Evolutionary conservation across 2,113 vertebrate genomes (phyloP).

Genomic region (Ophthalmolycus amberensis): DNA sequence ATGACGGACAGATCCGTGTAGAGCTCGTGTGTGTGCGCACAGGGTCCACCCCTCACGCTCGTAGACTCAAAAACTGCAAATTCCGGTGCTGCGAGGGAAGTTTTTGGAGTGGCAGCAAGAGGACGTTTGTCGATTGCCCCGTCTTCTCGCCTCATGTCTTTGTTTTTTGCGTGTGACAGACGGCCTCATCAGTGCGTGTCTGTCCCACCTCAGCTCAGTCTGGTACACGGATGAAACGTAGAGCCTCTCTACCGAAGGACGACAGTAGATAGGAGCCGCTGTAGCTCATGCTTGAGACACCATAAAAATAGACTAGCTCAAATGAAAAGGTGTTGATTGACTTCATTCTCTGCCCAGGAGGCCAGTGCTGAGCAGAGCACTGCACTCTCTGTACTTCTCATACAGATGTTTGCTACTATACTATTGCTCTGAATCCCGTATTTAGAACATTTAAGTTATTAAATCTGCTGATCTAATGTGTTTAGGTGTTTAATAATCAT

Average conservation of each 20-base stretch:
- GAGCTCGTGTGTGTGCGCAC: not conserved
- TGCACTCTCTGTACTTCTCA: too few species aligned
- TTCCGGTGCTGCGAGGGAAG: not conserved
- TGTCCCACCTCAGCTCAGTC: not conserved
- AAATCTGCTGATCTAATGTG: constrained; percentile 15
- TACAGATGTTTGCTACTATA: not conserved
- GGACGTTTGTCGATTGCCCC: not conserved
- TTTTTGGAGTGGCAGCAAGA: not conserved
- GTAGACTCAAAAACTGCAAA: not conserved
- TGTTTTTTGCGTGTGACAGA: not conserved
- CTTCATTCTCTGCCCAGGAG: too few species aligned
- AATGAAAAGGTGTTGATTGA: not conserved
- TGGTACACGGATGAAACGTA: not conserved
- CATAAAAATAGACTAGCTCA: not conserved
- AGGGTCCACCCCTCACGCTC: not conserved
- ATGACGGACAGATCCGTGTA: constrained; percentile 18
- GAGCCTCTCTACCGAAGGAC: too few species aligned
- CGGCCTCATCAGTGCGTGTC: not conserved
- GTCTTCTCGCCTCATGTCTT: not conserved
- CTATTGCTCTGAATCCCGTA: not conserved
- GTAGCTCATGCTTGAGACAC: not conserved
- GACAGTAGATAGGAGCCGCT: not conserved
- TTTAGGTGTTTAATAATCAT: not conserved
- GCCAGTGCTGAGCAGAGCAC: too few species aligned
- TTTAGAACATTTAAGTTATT: constrained; percentile 16